phyloP scores from a whole-genome alignment of 2,797 vertebrate genomes.

The Arrhamphus sclerolepis region DNA sequence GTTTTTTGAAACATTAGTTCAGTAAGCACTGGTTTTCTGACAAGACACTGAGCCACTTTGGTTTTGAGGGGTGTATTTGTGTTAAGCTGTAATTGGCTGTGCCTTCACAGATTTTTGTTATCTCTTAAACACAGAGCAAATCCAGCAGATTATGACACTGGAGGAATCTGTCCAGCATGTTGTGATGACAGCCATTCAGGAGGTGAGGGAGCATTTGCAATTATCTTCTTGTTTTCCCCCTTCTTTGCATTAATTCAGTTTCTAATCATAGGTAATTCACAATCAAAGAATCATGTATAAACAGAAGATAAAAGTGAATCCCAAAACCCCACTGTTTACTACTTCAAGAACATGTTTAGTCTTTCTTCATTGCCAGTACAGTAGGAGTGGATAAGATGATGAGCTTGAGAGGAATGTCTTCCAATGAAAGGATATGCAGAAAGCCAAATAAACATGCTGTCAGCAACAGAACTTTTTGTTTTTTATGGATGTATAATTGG shows the following conservation, averaged over 20 bases:
- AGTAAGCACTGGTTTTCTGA: constrained; percentile 12
- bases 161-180: constrained; percentile 92
- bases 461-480: background rate
- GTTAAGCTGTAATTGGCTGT: constrained; percentile 52
- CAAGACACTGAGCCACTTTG: constrained; percentile 16
- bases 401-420: background rate
- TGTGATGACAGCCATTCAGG: constrained; percentile 93
- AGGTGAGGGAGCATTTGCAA: constrained; percentile 78
- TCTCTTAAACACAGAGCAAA: constrained; percentile 83
- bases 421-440: constrained; percentile 14
- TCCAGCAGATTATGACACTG: constrained; percentile 92
- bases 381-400: constrained; percentile 3
- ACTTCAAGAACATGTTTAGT: constrained; percentile 36
- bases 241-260: constrained; percentile 43
- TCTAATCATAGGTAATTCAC: constrained; percentile 58
- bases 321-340: constrained; percentile 36
- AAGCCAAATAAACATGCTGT: constrained; percentile 16
- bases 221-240: constrained; percentile 26
- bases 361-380: constrained; percentile 10
- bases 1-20: background rate
- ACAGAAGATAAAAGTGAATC: constrained; percentile 32
- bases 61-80: constrained; percentile 31
- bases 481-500: constrained; percentile 2
- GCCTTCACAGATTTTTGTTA: constrained; percentile 25
- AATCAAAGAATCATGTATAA: constrained; percentile 47